Evolutionary conservation across 2,113 vertebrate species (phyloP), one percentile per base, ranked within the genome.

Genomic region (Oncorhynchus masou): DNA sequence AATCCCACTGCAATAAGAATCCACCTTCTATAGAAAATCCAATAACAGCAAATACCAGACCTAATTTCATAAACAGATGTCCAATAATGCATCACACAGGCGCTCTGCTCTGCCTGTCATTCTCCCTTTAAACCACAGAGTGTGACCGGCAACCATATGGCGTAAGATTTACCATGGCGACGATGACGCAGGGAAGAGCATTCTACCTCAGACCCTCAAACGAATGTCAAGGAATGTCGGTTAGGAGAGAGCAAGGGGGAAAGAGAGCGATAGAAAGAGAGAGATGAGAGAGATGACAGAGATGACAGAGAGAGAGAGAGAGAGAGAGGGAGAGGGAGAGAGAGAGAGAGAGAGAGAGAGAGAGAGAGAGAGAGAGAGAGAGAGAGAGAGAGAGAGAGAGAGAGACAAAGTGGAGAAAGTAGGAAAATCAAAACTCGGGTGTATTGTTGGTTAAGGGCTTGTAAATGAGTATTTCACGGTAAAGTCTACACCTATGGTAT

Each of bases 401-500:
- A 54, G 51, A 19, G 51, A 66, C 2, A 3, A 15, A 65, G 11
- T 24, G 81, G 92, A 15, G 94, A 96, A 94, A 93, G 93, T 92
- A 94, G 94, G 93, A 93, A 95, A 96, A 94, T 94, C 91, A 92
- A 92, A 91, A 94, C 89, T 90, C 87, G 88, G 91, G 91, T 93
- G 92, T 85, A 90, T 90, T 86, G 87, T 29, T 29, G 29, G 4
- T 4, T 29, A 29, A 29, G 4, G 29, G 29, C 29, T 29, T 29
- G 29, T 4, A 29, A 29, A 0, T 29, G 1, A 4, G 29, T 4
- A 29, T 29, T 29, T 29, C 29, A 29, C 29, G 29, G 29, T 29
- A 29, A 29, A 4, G 29, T 29, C 29, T 29, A 29, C 29, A 29
- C 4, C 29, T 29, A 29, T 4, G 1, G 29, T 29, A 29, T 29